These are phyloP conservation scores for Oasisia sp. DNA, from an alignment of 2,888 invertebrate genomes.

Conservation along the genomic window DNA sequence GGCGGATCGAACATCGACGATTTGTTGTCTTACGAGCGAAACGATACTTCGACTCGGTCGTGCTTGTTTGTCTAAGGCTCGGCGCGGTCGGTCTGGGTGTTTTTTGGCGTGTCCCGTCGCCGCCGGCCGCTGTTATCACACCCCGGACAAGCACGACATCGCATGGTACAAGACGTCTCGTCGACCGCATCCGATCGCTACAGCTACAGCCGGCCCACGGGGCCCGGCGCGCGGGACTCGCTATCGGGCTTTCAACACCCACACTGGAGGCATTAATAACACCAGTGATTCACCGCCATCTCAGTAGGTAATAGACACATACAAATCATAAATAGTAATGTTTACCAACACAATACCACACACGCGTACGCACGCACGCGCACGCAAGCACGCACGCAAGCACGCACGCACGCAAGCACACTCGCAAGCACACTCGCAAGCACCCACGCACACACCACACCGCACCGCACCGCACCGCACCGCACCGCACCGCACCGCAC, in stretches of 20 bases:
- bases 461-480: too few relatives aligned
- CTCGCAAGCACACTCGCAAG: too few relatives aligned
- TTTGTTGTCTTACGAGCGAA: slow-evolving; percentile 13
- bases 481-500: too few relatives aligned
- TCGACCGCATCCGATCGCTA: not conserved
- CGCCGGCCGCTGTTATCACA: not conserved
- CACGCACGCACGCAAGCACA: too few relatives aligned
- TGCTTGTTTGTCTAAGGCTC: slow-evolving; percentile 7
- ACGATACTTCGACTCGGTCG: not conserved
- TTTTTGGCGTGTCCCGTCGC: slow-evolving; percentile 14
- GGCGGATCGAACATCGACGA: not conserved
- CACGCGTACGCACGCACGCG: too few relatives aligned
- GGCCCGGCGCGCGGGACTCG: not conserved
- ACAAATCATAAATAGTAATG: not conserved
- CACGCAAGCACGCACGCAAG: too few relatives aligned
- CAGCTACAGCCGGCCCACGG: not conserved
- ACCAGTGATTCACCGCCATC: not conserved
- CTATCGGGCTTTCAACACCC: slow-evolving; percentile 13
- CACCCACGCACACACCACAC: too few relatives aligned
- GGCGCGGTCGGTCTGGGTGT: not conserved
- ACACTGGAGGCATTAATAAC: not conserved
- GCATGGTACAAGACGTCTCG: slow-evolving; percentile 17
- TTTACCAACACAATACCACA: not conserved
- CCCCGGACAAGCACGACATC: not conserved
- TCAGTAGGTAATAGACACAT: not conserved